phyloP scores from a whole-genome alignment of 2,888 invertebrate species.

The Helicoverpa assulta region DNA sequence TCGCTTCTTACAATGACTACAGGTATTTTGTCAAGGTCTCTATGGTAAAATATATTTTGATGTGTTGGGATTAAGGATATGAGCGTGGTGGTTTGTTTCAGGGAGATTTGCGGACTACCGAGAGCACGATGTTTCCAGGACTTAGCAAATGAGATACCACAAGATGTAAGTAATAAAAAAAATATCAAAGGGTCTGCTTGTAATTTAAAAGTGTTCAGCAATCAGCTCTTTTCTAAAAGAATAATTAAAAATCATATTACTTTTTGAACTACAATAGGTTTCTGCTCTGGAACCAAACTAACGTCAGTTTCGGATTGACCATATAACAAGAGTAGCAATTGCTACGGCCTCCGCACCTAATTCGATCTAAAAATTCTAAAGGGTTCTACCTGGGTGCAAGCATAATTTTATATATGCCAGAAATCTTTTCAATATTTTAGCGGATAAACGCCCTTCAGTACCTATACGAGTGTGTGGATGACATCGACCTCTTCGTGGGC shows the following conservation, averaged over 20 bases:
- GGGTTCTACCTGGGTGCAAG: too few relatives aligned
- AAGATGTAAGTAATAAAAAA: constrained; percentile 87
- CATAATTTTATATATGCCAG: too few relatives aligned
- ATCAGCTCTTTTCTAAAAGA: too few relatives aligned
- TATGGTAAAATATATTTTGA: background rate
- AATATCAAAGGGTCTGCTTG: too few relatives aligned
- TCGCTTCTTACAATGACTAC: constrained; percentile 92
- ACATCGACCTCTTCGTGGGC: constrained; percentile 96
- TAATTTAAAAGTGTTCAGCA: too few relatives aligned
- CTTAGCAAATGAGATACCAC: constrained; percentile 92
- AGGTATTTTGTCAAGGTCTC: constrained; percentile 72
- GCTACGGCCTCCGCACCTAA: too few relatives aligned
- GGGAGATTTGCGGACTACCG: constrained; percentile 94
- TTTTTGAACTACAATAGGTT: too few relatives aligned
- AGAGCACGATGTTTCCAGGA: constrained; percentile 93
- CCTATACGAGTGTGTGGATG: constrained; percentile 94
- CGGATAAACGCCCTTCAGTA: constrained; percentile 91
- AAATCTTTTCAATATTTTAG: constrained; percentile 73
- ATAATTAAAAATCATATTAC: too few relatives aligned
- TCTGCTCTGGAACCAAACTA: too few relatives aligned
- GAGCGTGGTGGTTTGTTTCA: constrained; percentile 76
- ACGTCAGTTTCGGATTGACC: too few relatives aligned
- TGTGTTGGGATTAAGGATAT: background rate
- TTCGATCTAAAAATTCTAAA: too few relatives aligned
- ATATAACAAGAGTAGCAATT: too few relatives aligned